Base-by-base conservation (phyloP, 92 coral and sea anemone genomes). In the Pocillopora meandrina region DNA sequence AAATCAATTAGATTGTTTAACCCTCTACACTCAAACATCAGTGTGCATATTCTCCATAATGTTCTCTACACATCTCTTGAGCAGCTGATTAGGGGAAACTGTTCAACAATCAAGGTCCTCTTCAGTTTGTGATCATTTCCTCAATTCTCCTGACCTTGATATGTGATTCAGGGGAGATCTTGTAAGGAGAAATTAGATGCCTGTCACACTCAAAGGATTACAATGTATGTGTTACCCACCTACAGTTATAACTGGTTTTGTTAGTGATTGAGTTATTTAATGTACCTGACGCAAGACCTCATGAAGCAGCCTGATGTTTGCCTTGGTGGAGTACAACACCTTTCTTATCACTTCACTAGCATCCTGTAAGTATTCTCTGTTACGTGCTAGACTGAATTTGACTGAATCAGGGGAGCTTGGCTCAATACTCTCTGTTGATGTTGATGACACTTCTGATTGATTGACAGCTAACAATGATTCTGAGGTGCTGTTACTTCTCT, bases 231-330 rank as follows among this genome's bases (percentile, higher is more conserved):
- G 6, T 7, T 42, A 42, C 0, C 4, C 52, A 42, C 8, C 52
- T 42, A 42, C 52, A 42, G 52, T 7, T 42, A 7, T 3, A 42
- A 42, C 52, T 42, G 52, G 52, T 42, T 42, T 42, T 7, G 8
- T 42, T 42, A 42, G 8, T 42, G 52, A 42, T 42, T 42, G 52
- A 1, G 52, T 42, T 42, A 42, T 42, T 42, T 42, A 42, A 42
- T 42, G 9, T 84, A 92, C 98, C 98, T 96, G 98, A 64, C 98
- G 89, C 23, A 96, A 74, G 12, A 96, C 98, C 77, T 96, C 98
- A 74, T 96, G 98, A 61, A 96, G 95, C 34, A 96, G 90, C 80
- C 95, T 96, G 19, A 96, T 93, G 66, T 96, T 96, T 74, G 95
- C 93, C 82, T 90, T 93, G 55, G 98, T 94, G 74, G 98, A 96